phyloP scores from a whole-genome alignment of 2,888 invertebrate genomes.

The Plebejus anna region DNA sequence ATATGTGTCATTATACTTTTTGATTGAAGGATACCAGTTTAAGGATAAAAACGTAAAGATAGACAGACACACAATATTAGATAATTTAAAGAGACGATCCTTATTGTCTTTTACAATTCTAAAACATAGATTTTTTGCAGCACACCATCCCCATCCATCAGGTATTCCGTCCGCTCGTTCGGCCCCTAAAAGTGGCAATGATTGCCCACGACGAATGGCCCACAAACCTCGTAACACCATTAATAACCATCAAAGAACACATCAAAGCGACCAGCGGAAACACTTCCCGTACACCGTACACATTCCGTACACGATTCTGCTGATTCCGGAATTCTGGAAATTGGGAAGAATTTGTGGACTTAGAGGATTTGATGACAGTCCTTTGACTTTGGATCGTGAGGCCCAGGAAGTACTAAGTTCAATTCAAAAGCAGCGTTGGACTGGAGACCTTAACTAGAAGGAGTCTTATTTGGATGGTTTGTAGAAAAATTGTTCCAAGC shows the following conservation, averaged over 20 bases:
- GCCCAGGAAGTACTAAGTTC: too few species aligned
- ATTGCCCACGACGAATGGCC: not conserved
- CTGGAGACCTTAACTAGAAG: too few species aligned
- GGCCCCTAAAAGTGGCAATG: not conserved
- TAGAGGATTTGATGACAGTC: not conserved
- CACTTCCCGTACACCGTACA: not conserved
- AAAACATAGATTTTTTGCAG: too few species aligned
- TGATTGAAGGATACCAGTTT: too few species aligned
- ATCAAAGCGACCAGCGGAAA: slow-evolving; percentile 23
- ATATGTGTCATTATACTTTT: too few species aligned
- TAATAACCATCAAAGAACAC: slow-evolving; percentile 22
- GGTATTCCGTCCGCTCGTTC: not conserved
- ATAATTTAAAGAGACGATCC: too few species aligned
- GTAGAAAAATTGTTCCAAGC: too few species aligned
- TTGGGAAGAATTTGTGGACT: not conserved
- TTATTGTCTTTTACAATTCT: too few species aligned
- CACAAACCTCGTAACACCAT: not conserved
- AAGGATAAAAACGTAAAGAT: too few species aligned
- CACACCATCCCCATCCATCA: not conserved
- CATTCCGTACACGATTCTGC: not conserved
- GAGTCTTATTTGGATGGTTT: too few species aligned
- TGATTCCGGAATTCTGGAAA: not conserved
- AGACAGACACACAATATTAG: too few species aligned
- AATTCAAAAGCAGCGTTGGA: too few species aligned
- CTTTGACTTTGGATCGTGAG: not conserved